phyloP scores from a whole-genome alignment of 92 coral and sea anemone species.

The Umimayanthus chanpuru region DNA sequence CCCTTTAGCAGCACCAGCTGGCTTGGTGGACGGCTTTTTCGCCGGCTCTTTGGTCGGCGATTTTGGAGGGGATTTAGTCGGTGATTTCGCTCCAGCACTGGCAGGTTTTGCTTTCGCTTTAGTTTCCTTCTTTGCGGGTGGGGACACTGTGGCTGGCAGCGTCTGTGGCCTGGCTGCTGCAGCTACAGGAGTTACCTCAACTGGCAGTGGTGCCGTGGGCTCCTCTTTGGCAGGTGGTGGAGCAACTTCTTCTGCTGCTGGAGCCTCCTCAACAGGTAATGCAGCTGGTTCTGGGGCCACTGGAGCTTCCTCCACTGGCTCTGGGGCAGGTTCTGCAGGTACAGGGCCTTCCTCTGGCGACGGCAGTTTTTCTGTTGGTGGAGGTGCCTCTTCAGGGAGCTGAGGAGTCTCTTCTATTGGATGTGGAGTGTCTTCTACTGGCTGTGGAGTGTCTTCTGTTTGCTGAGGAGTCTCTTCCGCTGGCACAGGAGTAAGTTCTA shows the following conservation, averaged over 20 bases:
- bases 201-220: background rate
- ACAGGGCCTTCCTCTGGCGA: constrained; percentile 5
- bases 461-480: background rate
- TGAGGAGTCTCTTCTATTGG: background rate
- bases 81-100: constrained; percentile 14
- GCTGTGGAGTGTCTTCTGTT: constrained; percentile 18
- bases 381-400: background rate
- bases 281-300: background rate
- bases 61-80: constrained; percentile 21
- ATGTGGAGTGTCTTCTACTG: background rate
- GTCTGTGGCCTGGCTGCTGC: constrained; percentile 21
- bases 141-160: background rate
- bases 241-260: background rate
- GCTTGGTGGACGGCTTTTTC: constrained; percentile 15
- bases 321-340: background rate
- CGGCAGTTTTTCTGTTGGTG: background rate
- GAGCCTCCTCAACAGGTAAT: constrained; percentile 10
- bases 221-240: background rate
- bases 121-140: background rate
- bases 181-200: background rate
- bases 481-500: background rate
- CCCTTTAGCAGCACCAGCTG: background rate
- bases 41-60: constrained; percentile 25
- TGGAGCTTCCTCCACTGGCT: background rate
- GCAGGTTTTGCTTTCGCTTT: constrained; percentile 26